Evolutionary conservation across 1,140 invertebrate species (phyloP).

Genomic region (Bicyclus anynana): DNA sequence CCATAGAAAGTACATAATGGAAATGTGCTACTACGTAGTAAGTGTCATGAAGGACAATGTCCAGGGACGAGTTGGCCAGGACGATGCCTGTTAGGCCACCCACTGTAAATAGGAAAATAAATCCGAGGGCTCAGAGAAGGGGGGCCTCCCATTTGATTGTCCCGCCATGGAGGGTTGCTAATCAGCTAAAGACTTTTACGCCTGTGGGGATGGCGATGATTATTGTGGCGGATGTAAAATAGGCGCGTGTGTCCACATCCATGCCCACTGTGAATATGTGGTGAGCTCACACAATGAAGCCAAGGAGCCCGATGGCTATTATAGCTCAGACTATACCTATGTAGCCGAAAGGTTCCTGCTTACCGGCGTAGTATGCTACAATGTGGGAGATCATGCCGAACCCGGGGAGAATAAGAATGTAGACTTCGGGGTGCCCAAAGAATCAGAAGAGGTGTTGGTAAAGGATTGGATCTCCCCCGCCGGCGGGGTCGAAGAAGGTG

Average conservation of each 20-base stretch:
- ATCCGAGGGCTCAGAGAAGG: slow-evolving; percentile 82
- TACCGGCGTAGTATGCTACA: slow-evolving; percentile 67
- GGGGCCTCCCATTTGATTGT: slow-evolving; percentile 76
- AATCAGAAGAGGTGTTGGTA: slow-evolving; percentile 88
- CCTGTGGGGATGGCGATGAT: slow-evolving; percentile 83
- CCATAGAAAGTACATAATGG: slow-evolving; percentile 83
- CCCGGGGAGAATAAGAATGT: neutral
- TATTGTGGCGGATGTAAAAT: slow-evolving; percentile 86
- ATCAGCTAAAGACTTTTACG: slow-evolving; percentile 84
- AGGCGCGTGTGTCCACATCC: slow-evolving; percentile 84
- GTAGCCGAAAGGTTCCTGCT: slow-evolving; percentile 34
- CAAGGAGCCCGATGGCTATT: slow-evolving; percentile 32
- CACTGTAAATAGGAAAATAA: slow-evolving; percentile 84
- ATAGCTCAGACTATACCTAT: slow-evolving; percentile 29
- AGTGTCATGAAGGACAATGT: slow-evolving; percentile 85
- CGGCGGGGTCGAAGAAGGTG: slow-evolving; percentile 82
- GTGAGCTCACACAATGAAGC: slow-evolving; percentile 83
- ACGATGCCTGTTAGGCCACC: slow-evolving; percentile 82
- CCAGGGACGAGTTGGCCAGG: slow-evolving; percentile 83
- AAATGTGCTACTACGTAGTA: slow-evolving; percentile 89
- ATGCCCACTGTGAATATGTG: slow-evolving; percentile 87
- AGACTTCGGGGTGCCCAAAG: neutral
- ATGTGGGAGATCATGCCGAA: slow-evolving; percentile 79
- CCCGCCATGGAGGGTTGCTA: slow-evolving; percentile 78
- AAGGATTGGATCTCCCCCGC: slow-evolving; percentile 83